Base-by-base conservation (phyloP, 2,888 invertebrate species). In the Aphelenchoides bicaudatus region DNA sequence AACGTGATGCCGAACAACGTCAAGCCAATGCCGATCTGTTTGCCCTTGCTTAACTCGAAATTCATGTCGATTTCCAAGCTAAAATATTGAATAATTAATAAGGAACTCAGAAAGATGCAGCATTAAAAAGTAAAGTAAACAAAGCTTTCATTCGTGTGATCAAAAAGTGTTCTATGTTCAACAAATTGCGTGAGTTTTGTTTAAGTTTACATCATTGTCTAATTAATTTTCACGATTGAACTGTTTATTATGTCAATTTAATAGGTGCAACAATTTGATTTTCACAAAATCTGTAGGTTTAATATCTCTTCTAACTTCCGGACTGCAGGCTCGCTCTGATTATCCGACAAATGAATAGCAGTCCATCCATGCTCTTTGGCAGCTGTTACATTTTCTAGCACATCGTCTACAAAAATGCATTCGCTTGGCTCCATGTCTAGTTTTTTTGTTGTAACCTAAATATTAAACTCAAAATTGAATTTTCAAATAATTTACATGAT, bases 1-100 rank as follows among this genome's bases (percentile, higher is more conserved):
- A 98, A 96, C 57, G 88, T 87, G 73, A 93, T 87, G 8, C 96
- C 96, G 82, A 98, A 94, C 6, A 91, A 91, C 3, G 92, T 90
- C 48, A 98, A 84, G 23, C 94, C 96, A 39, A 96, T 91, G 19
- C 96, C 96, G 77, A 96, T 94, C 84, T 96, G 67, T 56, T 67
- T 67, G 13, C 65, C 38, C 31, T 67, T 67, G 49, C 65, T 66
- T 23, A 67, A 39, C 47, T 67, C 67, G 46, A 67, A 70, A 48
- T 67, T 67, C 67, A 67, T 67, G 16, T 34, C 49, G 43, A 43
- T 25, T 31, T 16, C 13, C n/a, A n/a, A n/a, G n/a, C n/a, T n/a
- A n/a, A n/a, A n/a, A n/a, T n/a, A n/a, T n/a, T n/a, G n/a, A n/a
- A n/a, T n/a, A n/a, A n/a, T n/a, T n/a, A n/a, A n/a, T n/a, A n/a